Conservation (phyloP, 2,797 vertebrate species). For the Oryzias dopingdopingensis region DNA sequence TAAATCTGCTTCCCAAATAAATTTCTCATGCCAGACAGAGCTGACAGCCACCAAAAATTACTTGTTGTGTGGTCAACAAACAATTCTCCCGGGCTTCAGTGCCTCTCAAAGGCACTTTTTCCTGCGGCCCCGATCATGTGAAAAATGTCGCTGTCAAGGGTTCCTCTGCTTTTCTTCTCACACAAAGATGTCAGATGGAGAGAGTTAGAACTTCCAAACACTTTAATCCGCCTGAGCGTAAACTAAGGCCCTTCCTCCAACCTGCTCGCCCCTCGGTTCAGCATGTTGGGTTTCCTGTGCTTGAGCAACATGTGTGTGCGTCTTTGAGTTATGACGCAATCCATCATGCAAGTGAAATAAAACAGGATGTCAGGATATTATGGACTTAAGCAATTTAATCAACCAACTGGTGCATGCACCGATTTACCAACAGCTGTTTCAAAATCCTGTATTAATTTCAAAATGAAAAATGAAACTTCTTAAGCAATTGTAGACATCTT, state of each 20-base stretch:
- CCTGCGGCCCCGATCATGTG: slow-evolving; percentile 75
- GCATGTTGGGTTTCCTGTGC: slow-evolving; percentile 66
- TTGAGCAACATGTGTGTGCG: slow-evolving; percentile 62
- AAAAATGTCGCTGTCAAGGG: slow-evolving; percentile 81
- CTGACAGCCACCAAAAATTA: slow-evolving; percentile 78
- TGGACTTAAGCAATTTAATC: slow-evolving; percentile 34
- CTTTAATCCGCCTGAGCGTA: slow-evolving; percentile 74
- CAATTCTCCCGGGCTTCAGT: slow-evolving; percentile 85
- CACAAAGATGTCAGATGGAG: slow-evolving; percentile 81
- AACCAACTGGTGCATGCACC: slow-evolving; percentile 24
- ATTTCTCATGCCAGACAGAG: slow-evolving; percentile 72
- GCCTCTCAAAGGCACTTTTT: slow-evolving; percentile 81
- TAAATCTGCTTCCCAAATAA: slow-evolving; percentile 83
- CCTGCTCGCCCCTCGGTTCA: slow-evolving; percentile 60
- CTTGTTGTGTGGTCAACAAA: slow-evolving; percentile 85
- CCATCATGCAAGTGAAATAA: slow-evolving; percentile 41
- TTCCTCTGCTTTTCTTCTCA: slow-evolving; percentile 76
- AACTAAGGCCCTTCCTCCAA: slow-evolving; percentile 68
- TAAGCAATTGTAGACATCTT: slow-evolving; percentile 50
- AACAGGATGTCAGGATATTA: slow-evolving; percentile 25
- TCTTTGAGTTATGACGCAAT: slow-evolving; percentile 56
- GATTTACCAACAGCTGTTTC: slow-evolving; percentile 30
- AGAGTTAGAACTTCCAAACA: slow-evolving; percentile 80
- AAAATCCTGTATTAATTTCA: slow-evolving; percentile 39
- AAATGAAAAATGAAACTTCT: slow-evolving; percentile 47